Evolutionary conservation across 2,888 invertebrate genomes (phyloP).

Genomic region (Sesamia inferens): DNA sequence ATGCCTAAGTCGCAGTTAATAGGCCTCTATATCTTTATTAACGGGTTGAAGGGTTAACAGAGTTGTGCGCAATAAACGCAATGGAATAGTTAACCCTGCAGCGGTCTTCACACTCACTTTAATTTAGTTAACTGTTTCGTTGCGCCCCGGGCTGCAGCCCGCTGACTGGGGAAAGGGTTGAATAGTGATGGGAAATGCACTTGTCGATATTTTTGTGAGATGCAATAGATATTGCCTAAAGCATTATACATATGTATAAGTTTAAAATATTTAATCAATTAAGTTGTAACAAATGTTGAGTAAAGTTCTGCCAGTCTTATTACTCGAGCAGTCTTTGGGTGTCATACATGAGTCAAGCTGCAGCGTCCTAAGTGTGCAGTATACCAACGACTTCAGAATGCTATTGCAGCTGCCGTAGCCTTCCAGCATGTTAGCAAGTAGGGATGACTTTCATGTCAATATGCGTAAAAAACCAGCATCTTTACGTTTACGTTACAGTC

Average conservation of each 20-base stretch:
- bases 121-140: constrained; percentile 89
- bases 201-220: constrained; percentile 48
- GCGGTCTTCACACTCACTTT: constrained; percentile 89
- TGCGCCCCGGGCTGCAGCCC: constrained; percentile 84
- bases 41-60: constrained; percentile 84
- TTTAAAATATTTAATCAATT: neutral
- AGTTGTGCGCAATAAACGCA: constrained; percentile 89
- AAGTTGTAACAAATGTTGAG: neutral
- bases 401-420: no score
- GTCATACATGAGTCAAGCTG: no score
- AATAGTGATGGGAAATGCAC: constrained; percentile 71
- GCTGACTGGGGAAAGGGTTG: constrained; percentile 83
- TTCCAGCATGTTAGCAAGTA: no score
- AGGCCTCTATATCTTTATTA: constrained; percentile 88
- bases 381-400: no score
- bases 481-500: no score
- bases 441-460: no score
- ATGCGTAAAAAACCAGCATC: no score
- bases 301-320: neutral
- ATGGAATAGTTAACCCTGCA: constrained; percentile 90
- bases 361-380: no score
- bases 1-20: constrained; percentile 80
- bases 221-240: neutral
- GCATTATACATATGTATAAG: no score
- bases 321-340: no score